A percentile compares a stretch with the other conserved stretches of the same genome.
phyloP scores from a whole-genome alignment of 37 sponge, comb jelly and placozoan species.

The Halichondria panicea region DNA sequence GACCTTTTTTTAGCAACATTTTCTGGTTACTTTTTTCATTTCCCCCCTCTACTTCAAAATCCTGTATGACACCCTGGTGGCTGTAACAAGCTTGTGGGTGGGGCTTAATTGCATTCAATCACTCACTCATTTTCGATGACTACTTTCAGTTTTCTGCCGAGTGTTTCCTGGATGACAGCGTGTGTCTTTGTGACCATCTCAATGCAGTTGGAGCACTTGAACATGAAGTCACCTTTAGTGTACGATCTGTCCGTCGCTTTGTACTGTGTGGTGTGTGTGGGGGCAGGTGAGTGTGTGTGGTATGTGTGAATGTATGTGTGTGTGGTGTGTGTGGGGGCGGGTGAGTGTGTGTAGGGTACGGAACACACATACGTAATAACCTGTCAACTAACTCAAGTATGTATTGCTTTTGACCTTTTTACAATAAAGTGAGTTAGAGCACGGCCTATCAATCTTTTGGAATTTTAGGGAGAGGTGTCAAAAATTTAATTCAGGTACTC shows the following conservation, averaged over 20 bases:
- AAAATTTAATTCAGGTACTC: no score
- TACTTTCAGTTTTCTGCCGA: conserved; percentile 30
- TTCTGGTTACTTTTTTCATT: no score
- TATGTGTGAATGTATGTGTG: neutral
- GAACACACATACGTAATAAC: neutral
- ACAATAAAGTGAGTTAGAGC: no score
- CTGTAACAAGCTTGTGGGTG: no score
- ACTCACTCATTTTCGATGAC: conserved; percentile 41
- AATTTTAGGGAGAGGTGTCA: no score
- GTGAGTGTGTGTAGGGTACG: neutral
- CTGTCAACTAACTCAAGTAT: neutral
- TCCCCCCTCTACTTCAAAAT: no score
- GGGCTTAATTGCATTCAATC: no score
- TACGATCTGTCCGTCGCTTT: conserved; percentile 30
- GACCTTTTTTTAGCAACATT: no score
- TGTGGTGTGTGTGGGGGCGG: neutral
- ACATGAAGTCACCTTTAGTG: conserved; percentile 80
- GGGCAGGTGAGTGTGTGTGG: neutral
- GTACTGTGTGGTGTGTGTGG: conserved; percentile 15
- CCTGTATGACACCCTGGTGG: no score
- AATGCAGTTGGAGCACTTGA: conserved; percentile 56
- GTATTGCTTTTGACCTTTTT: no score
- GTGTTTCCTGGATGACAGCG: conserved; percentile 48
- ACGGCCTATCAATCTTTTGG: no score
- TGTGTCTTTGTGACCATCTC: conserved; percentile 81